A percentile compares a stretch with the other conserved stretches of the same genome.
These are phyloP conservation scores for Zaprionus capensis DNA, from an alignment of 1,140 invertebrate genomes.

Conservation along the genomic window DNA sequence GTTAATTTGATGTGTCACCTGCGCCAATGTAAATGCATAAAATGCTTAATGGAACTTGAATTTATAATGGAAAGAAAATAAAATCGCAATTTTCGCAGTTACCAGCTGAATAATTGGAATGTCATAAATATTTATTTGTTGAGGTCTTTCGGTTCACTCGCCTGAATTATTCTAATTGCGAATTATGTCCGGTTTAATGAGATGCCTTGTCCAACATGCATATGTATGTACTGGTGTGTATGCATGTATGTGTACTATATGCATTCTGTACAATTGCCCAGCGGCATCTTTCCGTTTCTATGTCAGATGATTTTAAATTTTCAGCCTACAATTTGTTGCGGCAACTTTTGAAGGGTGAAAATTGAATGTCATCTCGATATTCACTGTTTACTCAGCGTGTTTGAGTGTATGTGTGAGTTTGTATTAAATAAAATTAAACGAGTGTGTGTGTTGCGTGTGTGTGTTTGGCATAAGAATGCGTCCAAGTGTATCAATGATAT, in stretches of 20 bases:
- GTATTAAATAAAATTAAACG: conserved; percentile 14
- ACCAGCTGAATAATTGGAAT: conserved; percentile 5
- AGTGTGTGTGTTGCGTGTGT: conserved; percentile 21
- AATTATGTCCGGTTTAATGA: conserved; percentile 7
- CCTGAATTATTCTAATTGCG: conserved; percentile 11
- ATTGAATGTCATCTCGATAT: conserved; percentile 7
- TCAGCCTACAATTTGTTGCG: not conserved
- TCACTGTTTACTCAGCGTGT: conserved; percentile 7
- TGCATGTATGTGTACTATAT: too few relatives aligned
- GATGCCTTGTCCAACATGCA: conserved; percentile 3
- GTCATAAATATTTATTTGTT: conserved; percentile 6
- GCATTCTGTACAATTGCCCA: not conserved
- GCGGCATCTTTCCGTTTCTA: not conserved
- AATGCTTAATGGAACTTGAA: conserved; percentile 10
- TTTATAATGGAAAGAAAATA: conserved; percentile 11
- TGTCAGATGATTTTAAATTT: conserved; percentile 2
- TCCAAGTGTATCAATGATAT: conserved; percentile 73
- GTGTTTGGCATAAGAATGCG: conserved; percentile 58
- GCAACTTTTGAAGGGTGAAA: not conserved
- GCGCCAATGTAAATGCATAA: not conserved
- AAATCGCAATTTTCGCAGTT: not conserved
- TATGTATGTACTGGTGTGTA: not conserved
- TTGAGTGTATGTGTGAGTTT: not conserved
- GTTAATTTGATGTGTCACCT: conserved; percentile 3
- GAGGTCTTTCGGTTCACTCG: not conserved